Evolutionary conservation across 2,888 invertebrate genomes (phyloP), one percentile per base, ranked within the genome.

Genomic region (Diarsia mendica): DNA sequence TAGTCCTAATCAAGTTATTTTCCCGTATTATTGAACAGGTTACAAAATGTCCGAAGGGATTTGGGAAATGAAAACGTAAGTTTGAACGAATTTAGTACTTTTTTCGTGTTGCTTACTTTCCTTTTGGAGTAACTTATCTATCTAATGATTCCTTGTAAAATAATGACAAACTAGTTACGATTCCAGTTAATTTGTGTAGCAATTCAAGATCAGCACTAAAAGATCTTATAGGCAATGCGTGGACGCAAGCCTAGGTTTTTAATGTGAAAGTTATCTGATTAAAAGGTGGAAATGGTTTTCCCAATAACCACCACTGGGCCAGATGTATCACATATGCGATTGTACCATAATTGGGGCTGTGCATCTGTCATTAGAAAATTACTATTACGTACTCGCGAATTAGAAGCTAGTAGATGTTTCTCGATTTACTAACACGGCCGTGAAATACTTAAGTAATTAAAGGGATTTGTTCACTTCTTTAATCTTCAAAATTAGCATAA

Each of bases 341-440:
- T 89, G 85, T 90, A 92, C 90, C 90, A 91, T 90, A 83, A 85
- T 86, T 86, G 81, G 85, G 92, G 93, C 92, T 92, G 93, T 93
- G 93, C 89, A 81, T 86, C 82, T 89, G 80, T 87, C 86, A 78
- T 88, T 88, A 85, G 79, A 76, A 76, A 84, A 80, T 79, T 76
- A 84, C 84, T 72, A 67, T 68, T 86, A 83, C 77, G 70, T 87
- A 87, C 82, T 84, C 48, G 69, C 69, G 28, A 71, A 79, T 84
- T 81, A 80, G 74, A 80, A 85, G 76, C 74, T 80, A 74, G 61
- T 79, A 65, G 77, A 69, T 80, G 73, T 67, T 77, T 70, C 72
- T 79, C 72, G 23, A 74, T 75, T 76, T 80, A 67, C 71, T 77
- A 84, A 72, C 67, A 77, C 72, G 84, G 85, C 86, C 82, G 82